phyloP scores from a whole-genome alignment of 2,113 vertebrate species.

The Cephalopholis sonnerati region DNA sequence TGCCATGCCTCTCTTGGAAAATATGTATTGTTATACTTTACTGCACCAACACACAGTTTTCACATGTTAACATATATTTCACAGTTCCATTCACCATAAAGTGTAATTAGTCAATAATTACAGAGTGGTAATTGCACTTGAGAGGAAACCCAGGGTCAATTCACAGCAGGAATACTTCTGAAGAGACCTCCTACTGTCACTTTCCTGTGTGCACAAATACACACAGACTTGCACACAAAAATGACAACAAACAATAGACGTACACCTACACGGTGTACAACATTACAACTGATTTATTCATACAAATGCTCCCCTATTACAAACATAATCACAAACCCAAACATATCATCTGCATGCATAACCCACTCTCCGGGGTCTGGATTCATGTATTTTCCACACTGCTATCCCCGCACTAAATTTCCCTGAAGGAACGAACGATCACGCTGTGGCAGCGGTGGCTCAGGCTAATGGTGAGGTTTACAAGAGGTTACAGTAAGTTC shows the following conservation, averaged over 20 bases:
- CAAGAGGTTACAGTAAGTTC: slow-evolving; percentile 37
- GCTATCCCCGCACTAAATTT: slow-evolving; percentile 31
- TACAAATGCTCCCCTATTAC: slow-evolving; percentile 34
- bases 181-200: slow-evolving; percentile 67
- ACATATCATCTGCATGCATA: slow-evolving; percentile 51
- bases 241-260: slow-evolving; percentile 35
- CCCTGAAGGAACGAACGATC: slow-evolving; percentile 54
- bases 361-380: slow-evolving; percentile 33
- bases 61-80: slow-evolving; percentile 37
- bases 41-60: slow-evolving; percentile 40
- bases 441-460: slow-evolving; percentile 2
- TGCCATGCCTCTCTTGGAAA: slow-evolving; percentile 41
- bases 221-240: slow-evolving; percentile 11
- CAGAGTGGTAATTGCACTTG: slow-evolving; percentile 85
- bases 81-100: slow-evolving; percentile 72
- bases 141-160: slow-evolving; percentile 79
- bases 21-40: slow-evolving; percentile 57
- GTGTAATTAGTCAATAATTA: slow-evolving; percentile 89
- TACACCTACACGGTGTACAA: slow-evolving; percentile 28
- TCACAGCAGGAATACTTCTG: slow-evolving; percentile 77
- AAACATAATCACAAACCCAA: slow-evolving; percentile 57
- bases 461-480: slow-evolving; percentile 24
- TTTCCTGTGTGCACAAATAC: slow-evolving; percentile 38
- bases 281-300: slow-evolving; percentile 47
- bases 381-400: slow-evolving; percentile 60